Conservation (phyloP, 2,888 invertebrate species). For the Lomographa bimaculata region DNA sequence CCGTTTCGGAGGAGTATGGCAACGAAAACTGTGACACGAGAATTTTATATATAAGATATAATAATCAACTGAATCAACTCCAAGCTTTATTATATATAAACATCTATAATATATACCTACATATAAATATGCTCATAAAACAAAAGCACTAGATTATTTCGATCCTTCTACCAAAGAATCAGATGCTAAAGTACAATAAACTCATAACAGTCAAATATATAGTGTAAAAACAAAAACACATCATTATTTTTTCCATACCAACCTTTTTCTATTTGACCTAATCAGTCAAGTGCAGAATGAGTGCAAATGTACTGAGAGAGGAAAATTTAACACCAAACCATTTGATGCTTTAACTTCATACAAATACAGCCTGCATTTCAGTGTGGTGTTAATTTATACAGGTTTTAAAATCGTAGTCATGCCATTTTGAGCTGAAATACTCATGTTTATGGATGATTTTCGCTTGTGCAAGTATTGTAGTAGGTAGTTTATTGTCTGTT, state of each 20-base stretch:
- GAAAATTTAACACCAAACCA: neutral
- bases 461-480: slow-evolving; percentile 1
- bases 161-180: no score
- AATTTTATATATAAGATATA: no score
- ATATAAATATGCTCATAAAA: no score
- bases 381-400: slow-evolving; percentile 12
- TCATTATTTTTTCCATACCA: slow-evolving; percentile 8
- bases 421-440: slow-evolving; percentile 8
- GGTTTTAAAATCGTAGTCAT: slow-evolving; percentile 8
- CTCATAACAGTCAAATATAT: no score
- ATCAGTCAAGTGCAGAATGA: slow-evolving; percentile 47
- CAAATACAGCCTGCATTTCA: slow-evolving; percentile 17
- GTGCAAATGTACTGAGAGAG: slow-evolving; percentile 51
- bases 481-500: slow-evolving; percentile 3
- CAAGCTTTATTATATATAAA: no score
- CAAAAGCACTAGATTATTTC: no score
- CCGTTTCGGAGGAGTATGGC: no score
- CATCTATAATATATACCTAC: no score
- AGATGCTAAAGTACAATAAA: no score
- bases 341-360: slow-evolving; percentile 2
- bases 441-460: slow-evolving; percentile 11
- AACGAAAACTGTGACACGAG: no score
- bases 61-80: no score
- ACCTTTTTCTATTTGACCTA: slow-evolving; percentile 29
- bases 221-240: no score